These are phyloP conservation scores for Adelosebastes latens DNA, from an alignment of 2,797 vertebrate species.

Conservation along the genomic window DNA sequence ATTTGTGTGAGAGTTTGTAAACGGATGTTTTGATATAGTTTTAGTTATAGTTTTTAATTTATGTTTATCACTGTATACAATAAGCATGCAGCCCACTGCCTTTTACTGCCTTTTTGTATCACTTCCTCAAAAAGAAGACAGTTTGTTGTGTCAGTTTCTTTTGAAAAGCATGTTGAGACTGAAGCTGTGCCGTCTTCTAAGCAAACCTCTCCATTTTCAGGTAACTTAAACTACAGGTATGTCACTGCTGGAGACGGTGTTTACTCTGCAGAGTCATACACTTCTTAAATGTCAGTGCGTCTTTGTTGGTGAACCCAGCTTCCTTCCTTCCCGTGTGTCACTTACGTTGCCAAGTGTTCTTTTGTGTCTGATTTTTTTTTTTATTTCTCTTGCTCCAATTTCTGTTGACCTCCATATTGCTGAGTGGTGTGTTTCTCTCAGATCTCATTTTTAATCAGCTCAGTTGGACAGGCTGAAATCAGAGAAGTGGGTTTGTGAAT, in stretches of 20 bases:
- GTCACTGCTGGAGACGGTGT: constrained; percentile 45
- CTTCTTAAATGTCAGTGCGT: constrained; percentile 24
- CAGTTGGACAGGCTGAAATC: constrained; percentile 42
- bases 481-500: constrained; percentile 40
- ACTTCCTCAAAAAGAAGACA: neutral
- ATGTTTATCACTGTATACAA: neutral
- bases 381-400: constrained; percentile 23
- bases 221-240: constrained; percentile 39
- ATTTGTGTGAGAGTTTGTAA: too few species aligned
- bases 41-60: too few species aligned
- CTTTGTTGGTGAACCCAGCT: constrained; percentile 44
- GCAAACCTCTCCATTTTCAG: constrained; percentile 24
- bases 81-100: neutral
- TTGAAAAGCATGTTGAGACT: constrained; percentile 7
- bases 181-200: constrained; percentile 13
- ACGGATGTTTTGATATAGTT: too few species aligned
- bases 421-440: constrained; percentile 31
- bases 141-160: constrained; percentile 14
- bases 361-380: constrained; percentile 14
- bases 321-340: constrained; percentile 16
- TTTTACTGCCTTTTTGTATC: neutral
- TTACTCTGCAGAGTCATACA: constrained; percentile 39
- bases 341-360: constrained; percentile 24
- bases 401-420: constrained; percentile 53
- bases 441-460: constrained; percentile 50